Evolutionary conservation across 1,140 invertebrate genomes (phyloP).

Genomic region (Aphaenogaster ashmeadi): DNA sequence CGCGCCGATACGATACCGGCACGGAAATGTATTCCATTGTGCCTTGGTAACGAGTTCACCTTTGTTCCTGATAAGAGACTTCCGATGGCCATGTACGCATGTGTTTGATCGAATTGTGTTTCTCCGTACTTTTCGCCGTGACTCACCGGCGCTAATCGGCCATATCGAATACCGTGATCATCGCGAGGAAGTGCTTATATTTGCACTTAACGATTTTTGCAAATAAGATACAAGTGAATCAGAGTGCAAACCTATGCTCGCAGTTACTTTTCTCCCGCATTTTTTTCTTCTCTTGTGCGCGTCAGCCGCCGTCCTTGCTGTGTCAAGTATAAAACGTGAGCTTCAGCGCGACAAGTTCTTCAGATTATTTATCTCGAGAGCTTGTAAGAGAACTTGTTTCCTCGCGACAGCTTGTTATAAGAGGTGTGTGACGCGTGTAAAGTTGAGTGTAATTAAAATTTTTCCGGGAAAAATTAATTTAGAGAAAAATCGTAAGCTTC

Average conservation of each 20-base stretch:
- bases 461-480: not conserved
- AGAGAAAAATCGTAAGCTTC: not conserved
- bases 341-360: not conserved
- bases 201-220: slow-evolving; percentile 9
- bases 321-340: slow-evolving; percentile 10
- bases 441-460: not conserved
- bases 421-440: not conserved
- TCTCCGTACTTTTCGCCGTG: not conserved
- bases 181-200: not conserved
- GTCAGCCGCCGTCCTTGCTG: not conserved
- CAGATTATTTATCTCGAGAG: not conserved
- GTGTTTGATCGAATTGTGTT: not conserved
- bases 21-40: not conserved
- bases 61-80: slow-evolving; percentile 8
- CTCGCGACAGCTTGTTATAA: not conserved
- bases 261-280: not conserved
- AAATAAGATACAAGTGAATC: slow-evolving; percentile 18
- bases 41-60: slow-evolving; percentile 9
- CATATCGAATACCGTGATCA: slow-evolving; percentile 3
- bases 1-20: slow-evolving; percentile 2
- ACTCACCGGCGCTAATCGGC: slow-evolving; percentile 35
- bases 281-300: not conserved
- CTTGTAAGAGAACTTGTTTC: not conserved
- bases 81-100: not conserved
- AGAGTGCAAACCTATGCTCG: not conserved